Evolutionary conservation across 2,113 vertebrate species (phyloP).

Genomic region (Sapajus apella): DNA sequence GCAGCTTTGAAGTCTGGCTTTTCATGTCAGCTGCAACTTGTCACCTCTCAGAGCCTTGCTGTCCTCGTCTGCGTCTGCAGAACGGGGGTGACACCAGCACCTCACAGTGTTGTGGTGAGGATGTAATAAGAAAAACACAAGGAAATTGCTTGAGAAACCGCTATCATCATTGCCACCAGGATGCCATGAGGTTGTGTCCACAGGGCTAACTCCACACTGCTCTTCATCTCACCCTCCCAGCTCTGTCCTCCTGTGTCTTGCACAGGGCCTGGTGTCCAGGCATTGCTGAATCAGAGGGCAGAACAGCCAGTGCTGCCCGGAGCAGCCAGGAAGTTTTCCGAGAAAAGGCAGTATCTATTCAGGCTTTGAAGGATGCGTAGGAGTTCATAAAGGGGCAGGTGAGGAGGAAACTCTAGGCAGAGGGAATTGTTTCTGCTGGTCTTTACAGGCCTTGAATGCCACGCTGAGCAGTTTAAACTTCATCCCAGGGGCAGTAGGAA

Average conservation of each 20-base stretch:
- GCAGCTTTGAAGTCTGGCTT: not conserved
- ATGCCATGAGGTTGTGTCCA: not conserved
- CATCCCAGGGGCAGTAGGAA: not conserved
- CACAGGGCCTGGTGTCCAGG: not conserved
- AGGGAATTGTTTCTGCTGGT: not conserved
- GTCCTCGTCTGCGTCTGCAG: not conserved
- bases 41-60: not conserved
- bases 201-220: not conserved
- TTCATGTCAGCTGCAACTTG: not conserved
- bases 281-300: not conserved
- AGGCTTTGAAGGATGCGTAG: not conserved
- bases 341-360: not conserved
- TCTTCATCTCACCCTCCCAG: not conserved
- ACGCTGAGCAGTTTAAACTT: not conserved
- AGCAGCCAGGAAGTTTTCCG: not conserved
- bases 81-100: not conserved
- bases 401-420: not conserved
- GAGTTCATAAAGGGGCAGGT: not conserved
- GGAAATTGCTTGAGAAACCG: too few species aligned
- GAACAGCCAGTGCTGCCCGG: not conserved
- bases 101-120: not conserved
- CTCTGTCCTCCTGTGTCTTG: not conserved
- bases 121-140: not conserved
- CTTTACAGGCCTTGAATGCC: not conserved
- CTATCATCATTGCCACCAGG: accelerated